These are phyloP conservation scores for Tribolium madens DNA, from an alignment of 1,140 invertebrate species.

Conservation along the genomic window DNA sequence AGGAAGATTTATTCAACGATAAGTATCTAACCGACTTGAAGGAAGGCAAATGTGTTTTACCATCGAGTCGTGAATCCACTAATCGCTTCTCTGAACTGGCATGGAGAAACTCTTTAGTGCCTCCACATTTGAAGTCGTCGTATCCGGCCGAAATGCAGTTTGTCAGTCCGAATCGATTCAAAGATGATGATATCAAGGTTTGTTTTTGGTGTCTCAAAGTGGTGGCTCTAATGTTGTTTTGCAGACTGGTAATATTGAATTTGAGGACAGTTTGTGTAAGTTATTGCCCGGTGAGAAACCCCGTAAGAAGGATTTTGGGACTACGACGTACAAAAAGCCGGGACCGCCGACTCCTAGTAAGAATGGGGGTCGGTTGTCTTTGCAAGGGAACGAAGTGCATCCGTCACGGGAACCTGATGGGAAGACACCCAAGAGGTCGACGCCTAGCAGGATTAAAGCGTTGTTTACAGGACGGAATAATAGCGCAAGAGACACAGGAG, in stretches of 20 bases:
- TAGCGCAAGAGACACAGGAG: constrained; percentile 46
- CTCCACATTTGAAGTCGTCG: constrained; percentile 88
- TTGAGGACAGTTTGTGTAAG: constrained; percentile 73
- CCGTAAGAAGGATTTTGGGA: constrained; percentile 70
- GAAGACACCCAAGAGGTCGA: constrained; percentile 59
- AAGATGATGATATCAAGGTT: constrained; percentile 85
- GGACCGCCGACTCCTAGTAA: constrained; percentile 87
- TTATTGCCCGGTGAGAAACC: constrained; percentile 70
- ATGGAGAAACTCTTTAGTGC: constrained; percentile 86
- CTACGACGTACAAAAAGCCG: constrained; percentile 83
- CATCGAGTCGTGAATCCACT: constrained; percentile 58
- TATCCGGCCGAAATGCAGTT: constrained; percentile 90
- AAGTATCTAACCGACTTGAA: constrained; percentile 78
- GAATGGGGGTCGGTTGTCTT: constrained; percentile 79
- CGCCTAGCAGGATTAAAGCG: constrained; percentile 57
- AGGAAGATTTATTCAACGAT: constrained; percentile 84
- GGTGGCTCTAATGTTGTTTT: constrained; percentile 12
- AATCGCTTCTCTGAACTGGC: constrained; percentile 78
- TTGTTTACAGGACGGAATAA: constrained; percentile 55
- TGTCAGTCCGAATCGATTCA: constrained; percentile 66
- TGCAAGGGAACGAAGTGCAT: constrained; percentile 67
- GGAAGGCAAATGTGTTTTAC: constrained; percentile 61
- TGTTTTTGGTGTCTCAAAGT: neutral
- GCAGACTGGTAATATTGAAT: constrained; percentile 69
- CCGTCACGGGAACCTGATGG: constrained; percentile 59